Evolutionary conservation across 2,888 invertebrate genomes (phyloP).

Genomic region (Eupithecia abbreviata): DNA sequence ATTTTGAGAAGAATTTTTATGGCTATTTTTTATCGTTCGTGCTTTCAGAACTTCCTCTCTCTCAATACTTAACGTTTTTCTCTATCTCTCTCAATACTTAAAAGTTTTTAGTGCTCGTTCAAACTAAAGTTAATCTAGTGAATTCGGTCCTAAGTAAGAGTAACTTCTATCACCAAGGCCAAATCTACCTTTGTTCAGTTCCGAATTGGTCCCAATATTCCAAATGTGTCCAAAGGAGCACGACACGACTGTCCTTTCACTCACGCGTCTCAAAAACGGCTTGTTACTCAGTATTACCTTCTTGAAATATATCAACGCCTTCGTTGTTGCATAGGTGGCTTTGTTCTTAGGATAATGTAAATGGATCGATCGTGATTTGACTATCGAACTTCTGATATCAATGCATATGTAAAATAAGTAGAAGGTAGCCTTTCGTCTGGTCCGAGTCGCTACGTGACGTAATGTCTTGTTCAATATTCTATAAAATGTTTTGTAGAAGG

Average conservation of each 20-base stretch:
- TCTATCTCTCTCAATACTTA: not conserved
- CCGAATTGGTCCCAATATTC: conserved; percentile 43
- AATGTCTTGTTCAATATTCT: not conserved
- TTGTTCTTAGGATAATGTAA: conserved; percentile 13
- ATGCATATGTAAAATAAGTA: not conserved
- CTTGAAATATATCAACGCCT: not conserved
- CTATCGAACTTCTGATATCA: not conserved
- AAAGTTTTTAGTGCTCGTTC: not conserved
- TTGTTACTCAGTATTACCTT: conserved; percentile 14
- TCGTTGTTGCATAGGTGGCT: conserved; percentile 4
- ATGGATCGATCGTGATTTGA: conserved; percentile 9
- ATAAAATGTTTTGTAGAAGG: not conserved
- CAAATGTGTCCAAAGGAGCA: conserved; percentile 34
- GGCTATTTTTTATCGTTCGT: not conserved
- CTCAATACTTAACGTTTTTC: not conserved
- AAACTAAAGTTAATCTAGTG: not conserved
- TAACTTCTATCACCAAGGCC: conserved; percentile 23
- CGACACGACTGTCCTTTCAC: conserved; percentile 63
- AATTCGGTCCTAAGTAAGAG: not conserved
- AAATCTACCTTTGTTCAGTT: conserved; percentile 27
- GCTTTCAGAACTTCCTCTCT: not conserved
- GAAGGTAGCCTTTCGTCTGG: not conserved
- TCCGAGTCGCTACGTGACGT: not conserved
- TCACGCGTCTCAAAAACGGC: conserved; percentile 47
- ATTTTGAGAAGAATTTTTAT: not conserved